phyloP scores from a whole-genome alignment of 2,888 invertebrate genomes.

The Apoda limacodes region DNA sequence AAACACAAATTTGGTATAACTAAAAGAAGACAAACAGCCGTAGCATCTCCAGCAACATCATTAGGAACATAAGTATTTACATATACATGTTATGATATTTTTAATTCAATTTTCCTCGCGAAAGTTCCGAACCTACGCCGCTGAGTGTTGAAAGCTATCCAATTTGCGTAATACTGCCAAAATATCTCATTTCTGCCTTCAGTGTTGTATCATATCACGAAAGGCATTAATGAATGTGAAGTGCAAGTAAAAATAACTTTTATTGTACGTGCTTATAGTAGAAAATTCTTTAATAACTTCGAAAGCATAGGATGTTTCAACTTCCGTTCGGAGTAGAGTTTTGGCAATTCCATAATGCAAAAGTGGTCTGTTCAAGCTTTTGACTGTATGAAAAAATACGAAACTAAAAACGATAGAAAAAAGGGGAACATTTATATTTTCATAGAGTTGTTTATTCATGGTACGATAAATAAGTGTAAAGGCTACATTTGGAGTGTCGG shows the following conservation, averaged over 20 bases:
- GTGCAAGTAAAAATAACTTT: constrained; percentile 21
- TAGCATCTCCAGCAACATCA: constrained; percentile 52
- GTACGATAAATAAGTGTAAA: constrained; percentile 61
- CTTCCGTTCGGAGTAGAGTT: constrained; percentile 50
- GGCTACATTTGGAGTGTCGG: constrained; percentile 63
- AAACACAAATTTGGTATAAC: constrained; percentile 14
- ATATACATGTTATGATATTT: constrained; percentile 60
- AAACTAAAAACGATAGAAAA: constrained; percentile 66
- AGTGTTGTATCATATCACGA: constrained; percentile 32
- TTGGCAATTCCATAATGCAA: constrained; percentile 71
- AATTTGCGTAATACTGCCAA: constrained; percentile 71
- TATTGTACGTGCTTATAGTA: constrained; percentile 20
- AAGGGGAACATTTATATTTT: constrained; percentile 65
- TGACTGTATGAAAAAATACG: constrained; percentile 68
- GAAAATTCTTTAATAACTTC: constrained; percentile 18
- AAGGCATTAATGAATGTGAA: constrained; percentile 27
- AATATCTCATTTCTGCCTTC: constrained; percentile 71
- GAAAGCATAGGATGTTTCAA: constrained; percentile 29
- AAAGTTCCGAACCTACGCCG: constrained; percentile 68
- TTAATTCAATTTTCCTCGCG: constrained; percentile 68
- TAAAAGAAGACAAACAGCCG: constrained; percentile 8
- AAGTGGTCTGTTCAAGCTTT: constrained; percentile 71
- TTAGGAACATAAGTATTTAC: constrained; percentile 63
- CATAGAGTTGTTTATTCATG: constrained; percentile 68
- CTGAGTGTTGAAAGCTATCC: constrained; percentile 71